phyloP scores from a whole-genome alignment of 1,140 invertebrate genomes.

The Macrosteles quadrilineatus region DNA sequence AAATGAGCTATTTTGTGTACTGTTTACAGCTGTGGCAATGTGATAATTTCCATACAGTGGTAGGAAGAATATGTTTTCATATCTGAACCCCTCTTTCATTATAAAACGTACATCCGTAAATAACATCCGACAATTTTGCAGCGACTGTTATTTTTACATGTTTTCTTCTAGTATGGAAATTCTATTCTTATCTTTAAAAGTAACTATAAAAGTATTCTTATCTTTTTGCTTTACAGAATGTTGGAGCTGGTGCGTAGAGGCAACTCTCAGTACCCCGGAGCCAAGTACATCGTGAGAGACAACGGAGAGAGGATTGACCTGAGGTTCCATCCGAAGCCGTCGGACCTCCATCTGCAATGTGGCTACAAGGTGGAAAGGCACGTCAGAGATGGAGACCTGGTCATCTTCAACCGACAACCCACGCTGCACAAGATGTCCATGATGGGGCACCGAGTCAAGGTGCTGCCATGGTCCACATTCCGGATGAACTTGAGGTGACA shows the following conservation, averaged over 20 bases:
- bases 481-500: conserved; percentile 81
- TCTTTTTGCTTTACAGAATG: conserved; percentile 69
- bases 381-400: conserved; percentile 96
- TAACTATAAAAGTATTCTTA: too few relatives aligned
- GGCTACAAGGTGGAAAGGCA: conserved; percentile 98
- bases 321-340: conserved; percentile 96
- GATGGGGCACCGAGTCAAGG: conserved; percentile 99
- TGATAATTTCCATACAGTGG: too few relatives aligned
- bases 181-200: too few relatives aligned
- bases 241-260: conserved; percentile 94
- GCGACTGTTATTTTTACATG: too few relatives aligned
- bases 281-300: conserved; percentile 98
- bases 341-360: conserved; percentile 97
- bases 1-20: too few relatives aligned
- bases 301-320: conserved; percentile 99
- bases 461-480: conserved; percentile 98
- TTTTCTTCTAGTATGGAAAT: too few relatives aligned
- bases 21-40: too few relatives aligned
- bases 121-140: too few relatives aligned
- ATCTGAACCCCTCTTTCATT: too few relatives aligned
- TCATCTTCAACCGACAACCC: conserved; percentile 99
- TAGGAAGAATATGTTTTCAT: too few relatives aligned
- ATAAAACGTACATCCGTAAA: too few relatives aligned
- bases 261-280: conserved; percentile 98
- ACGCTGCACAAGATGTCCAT: conserved; percentile 99